Evolutionary conservation across 37 sponge, comb jelly and placozoan species (phyloP).

Genomic region (Chondrilla cf. caribensis): DNA sequence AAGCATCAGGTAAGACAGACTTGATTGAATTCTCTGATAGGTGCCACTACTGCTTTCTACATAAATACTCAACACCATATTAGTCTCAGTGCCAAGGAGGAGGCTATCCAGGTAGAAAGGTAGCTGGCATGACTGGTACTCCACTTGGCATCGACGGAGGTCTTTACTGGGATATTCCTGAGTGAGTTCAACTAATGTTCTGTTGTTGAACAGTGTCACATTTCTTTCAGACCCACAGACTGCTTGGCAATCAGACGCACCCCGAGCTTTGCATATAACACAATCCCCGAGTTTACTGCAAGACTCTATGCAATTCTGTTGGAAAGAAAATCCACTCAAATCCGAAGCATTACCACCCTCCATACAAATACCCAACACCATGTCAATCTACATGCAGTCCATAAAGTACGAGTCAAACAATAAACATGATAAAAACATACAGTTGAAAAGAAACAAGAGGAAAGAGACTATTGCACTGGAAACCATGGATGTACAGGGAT

Average conservation of each 20-base stretch:
- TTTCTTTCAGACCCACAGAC: not conserved
- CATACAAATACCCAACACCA: not conserved
- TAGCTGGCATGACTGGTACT: not conserved
- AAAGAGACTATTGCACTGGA: too few species aligned
- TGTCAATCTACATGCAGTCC: not conserved
- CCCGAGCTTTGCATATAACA: not conserved
- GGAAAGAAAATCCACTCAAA: too few species aligned
- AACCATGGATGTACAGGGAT: too few species aligned
- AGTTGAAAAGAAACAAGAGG: too few species aligned
- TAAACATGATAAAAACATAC: not conserved
- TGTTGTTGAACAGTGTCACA: not conserved
- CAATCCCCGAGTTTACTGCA: constrained; percentile 5
- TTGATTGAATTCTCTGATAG: not conserved
- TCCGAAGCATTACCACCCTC: not conserved
- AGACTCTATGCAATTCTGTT: not conserved
- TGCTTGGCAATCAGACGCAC: not conserved
- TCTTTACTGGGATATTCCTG: not conserved
- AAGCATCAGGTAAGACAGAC: too few species aligned
- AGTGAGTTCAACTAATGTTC: not conserved
- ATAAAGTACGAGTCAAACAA: not conserved
- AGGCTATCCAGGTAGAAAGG: constrained; percentile 10
- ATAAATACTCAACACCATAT: not conserved
- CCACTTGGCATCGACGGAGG: not conserved
- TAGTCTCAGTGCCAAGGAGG: not conserved
- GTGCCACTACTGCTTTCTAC: not conserved